These are phyloP conservation scores for Heterodera schachtii DNA, from an alignment of 1,140 invertebrate genomes.

Conservation along the genomic window DNA sequence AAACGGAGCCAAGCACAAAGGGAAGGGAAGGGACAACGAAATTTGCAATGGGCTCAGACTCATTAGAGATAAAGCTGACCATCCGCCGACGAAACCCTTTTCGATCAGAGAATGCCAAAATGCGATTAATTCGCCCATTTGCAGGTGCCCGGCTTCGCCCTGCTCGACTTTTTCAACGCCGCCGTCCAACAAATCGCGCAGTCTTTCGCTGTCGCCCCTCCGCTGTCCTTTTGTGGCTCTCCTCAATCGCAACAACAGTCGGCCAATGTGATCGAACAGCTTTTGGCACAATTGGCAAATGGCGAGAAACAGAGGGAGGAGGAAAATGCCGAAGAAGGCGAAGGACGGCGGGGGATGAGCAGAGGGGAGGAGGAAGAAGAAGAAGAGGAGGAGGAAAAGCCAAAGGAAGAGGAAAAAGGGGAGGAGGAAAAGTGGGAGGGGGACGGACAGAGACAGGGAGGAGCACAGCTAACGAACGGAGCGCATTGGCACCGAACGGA, in stretches of 20 bases:
- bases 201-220: not conserved
- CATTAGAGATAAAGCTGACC: not conserved
- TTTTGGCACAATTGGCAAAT: not conserved
- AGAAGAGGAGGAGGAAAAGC: not conserved
- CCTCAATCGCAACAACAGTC: not conserved
- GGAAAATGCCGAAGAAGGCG: not conserved
- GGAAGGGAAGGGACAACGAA: not conserved
- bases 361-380: not conserved
- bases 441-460: not conserved
- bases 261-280: conserved; percentile 2
- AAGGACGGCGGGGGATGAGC: not conserved
- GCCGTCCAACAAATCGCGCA: conserved; percentile 2
- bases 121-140: not conserved
- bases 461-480: not conserved
- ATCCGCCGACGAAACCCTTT: not conserved
- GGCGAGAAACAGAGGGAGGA: not conserved
- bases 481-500: not conserved
- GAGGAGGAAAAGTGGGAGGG: not conserved
- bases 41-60: not conserved
- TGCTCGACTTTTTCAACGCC: conserved; percentile 1
- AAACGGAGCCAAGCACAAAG: no score
- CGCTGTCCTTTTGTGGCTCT: not conserved
- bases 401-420: not conserved
- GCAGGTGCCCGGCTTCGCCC: not conserved
- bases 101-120: not conserved